Base-by-base conservation (phyloP, 2,797 vertebrate species). In the Myripristis jacobus region DNA sequence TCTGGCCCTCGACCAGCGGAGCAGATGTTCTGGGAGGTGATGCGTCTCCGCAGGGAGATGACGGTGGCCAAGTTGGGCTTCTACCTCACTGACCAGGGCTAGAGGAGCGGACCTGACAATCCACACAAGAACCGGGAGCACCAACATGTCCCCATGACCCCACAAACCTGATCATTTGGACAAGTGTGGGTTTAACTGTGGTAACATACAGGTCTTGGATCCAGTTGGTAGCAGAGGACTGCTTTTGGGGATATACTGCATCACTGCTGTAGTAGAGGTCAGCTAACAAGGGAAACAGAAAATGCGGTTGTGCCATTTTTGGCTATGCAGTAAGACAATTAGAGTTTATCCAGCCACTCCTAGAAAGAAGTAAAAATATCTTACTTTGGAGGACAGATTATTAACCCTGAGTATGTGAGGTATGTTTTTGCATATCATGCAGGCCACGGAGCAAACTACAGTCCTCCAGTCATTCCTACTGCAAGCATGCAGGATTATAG, bases 21-120 rank as follows among this genome's bases (percentile, higher is more conserved):
- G 89, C 94, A 94, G 81, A 97, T 98, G 95, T 99, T 96, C 89
- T 97, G 97, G 96, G 97, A 99, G 88, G 90, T 99, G 81, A 96
- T 93, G 91, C 94, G 96, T 75, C 95, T 99, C 59, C 93, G 98
- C 44, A 95, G 94, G 86, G 98, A 98, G 91, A 99, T 99, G 96
- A 95, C 94, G 0, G 84, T 96, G 88, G 96, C 96, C 81, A 99
- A 98, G 82, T 93, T 99, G 48, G 98, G 98, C n/a, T 98, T 96
- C 92, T 96, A 95, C 86, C 70, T 81, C 64, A 93, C 93, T 15
- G 96, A 93, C 2, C 94, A 96, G 84, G 73, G 70, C 34, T 92
- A 91, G 75, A 71, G 18, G 57, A 51, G 21, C 9, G 12, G 41
- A 60, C 31, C 44, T 1, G 64, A 34, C 29, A 1, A 50, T 53